Base-by-base conservation (phyloP, 2,888 invertebrate genomes). In the Dioctria linearis region DNA sequence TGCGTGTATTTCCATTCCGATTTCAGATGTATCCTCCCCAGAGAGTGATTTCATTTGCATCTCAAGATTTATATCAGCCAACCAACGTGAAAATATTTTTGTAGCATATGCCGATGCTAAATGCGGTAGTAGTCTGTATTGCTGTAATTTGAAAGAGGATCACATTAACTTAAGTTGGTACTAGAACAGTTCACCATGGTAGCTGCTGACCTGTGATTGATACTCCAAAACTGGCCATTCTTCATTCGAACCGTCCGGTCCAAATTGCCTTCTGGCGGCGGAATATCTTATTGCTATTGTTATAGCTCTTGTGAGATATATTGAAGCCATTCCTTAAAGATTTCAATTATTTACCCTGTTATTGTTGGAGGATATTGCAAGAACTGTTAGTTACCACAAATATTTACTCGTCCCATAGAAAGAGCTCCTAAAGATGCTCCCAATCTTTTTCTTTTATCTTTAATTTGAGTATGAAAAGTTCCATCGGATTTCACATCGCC, bases 161-260 rank as follows among this genome's bases (percentile, higher is more conserved):
- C 13, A 2, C n/a, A 25, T 25, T 25, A 25, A 25, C 6, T 73
- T 5, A 39, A 51, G 2, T n/a, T 69, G 46, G 49, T 63, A 25
- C 0, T 6, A 61, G 25, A 25, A 25, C 25, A 25, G 25, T 25
- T 25, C 25, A 0, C 25, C 25, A 25, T 25, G 25, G 25, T 25
- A 25, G 25, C 25, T 25, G 2, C n/a, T 80, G 87, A 94, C 94
- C 90, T 96, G 96, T 59, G 95, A 92, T 87, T 97, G 98, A 87
- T 98, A 98, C 87, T 98, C 97, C 84, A 98, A 88, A 1, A 98
- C 94, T 0, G 98, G 94, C 82, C 93, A 91, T 88, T 98, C 98
- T 5, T 89, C 86, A 3, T 90, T 87, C 3, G 84, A 84, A 9
- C 91, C 90, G 3, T 93, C 91, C 0, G 95, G 94, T 0, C 96